Conservation (phyloP, 1,140 invertebrate genomes). For the Ostrea denselamellosa region DNA sequence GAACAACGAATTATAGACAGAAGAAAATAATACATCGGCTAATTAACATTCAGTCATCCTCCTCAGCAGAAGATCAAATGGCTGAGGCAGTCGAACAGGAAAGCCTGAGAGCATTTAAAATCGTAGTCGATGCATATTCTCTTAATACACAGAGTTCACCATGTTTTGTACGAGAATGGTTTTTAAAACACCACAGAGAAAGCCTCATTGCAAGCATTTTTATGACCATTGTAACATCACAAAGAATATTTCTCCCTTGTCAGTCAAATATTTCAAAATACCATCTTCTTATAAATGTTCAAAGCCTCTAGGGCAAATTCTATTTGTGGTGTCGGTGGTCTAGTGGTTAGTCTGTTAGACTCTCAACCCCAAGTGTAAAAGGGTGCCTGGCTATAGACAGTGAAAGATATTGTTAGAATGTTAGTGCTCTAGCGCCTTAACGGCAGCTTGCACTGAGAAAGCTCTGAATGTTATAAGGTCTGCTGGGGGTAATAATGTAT, state of each 20-base stretch:
- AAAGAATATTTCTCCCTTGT: constrained; percentile 84
- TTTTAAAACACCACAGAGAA: constrained; percentile 82
- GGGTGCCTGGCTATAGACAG: no score
- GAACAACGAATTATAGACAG: constrained; percentile 83
- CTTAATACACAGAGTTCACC: not conserved
- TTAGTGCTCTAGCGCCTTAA: no score
- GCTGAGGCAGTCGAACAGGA: constrained; percentile 22
- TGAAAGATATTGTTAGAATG: no score
- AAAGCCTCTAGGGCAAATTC: constrained; percentile 83
- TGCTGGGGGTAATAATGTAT: no score
- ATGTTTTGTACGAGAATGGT: constrained; percentile 82
- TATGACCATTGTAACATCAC: constrained; percentile 84
- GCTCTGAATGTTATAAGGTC: no score
- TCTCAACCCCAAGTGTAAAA: no score
- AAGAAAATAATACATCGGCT: constrained; percentile 87
- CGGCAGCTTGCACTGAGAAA: no score
- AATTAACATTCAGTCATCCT: constrained; percentile 81
- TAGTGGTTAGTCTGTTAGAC: no score
- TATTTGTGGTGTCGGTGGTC: no score
- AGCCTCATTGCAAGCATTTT: constrained; percentile 83
- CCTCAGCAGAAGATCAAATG: not conserved
- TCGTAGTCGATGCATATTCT: not conserved
- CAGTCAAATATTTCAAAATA: constrained; percentile 86
- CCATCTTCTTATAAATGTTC: constrained; percentile 83
- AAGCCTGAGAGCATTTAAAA: constrained; percentile 2